Evolutionary conservation across 2,113 vertebrate genomes (phyloP), one percentile per base, ranked within the genome.

Genomic region (Atlantisia rogersi): DNA sequence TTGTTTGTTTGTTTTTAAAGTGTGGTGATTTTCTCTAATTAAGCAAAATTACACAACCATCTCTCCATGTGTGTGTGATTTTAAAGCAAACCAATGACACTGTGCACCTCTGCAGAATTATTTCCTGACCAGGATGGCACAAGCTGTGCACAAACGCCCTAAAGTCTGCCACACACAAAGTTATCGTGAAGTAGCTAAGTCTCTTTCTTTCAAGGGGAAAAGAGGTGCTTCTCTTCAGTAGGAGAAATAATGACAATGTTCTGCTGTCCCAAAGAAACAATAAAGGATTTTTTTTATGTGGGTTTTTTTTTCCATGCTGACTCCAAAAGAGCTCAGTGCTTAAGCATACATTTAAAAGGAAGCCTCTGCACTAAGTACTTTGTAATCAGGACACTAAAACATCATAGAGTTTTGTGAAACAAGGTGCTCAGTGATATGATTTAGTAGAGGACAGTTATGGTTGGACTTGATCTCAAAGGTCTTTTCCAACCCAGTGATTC

Each of bases 121-220:
- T 40, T 74, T 82, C 80, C 37, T 92, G 87, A 35, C 31, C 12
- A 17, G 13, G 21, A 6, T 69, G 70, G 24, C 16, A 31, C 3
- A 3, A 76, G 35, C 44, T 73, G 64, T 56, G 50, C 21, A 40
- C 48, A 44, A 73, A 78, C 65, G 24, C 32, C n/a, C 35, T 42
- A 0, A 86, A 40, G 11, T 35, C 1, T 4, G 21, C 44, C 35
- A 11, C 28, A 15, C 53, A 60, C 0, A 0, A 65, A 28, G 42
- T 64, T 56, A 60, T 67, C 2, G 0, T 48, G 21, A 59, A 70
- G 60, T 31, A 88, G 35, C 7, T 7, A 52, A 50, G 52, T 39
- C 24, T 75, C 35, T 29, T 70, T 76, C 63, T 88, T 62, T 53
- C 67, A 76, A 73, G 48, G 26, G 22, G 39, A 64, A 60, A 87